Evolutionary conservation across 1,140 invertebrate genomes (phyloP).

Genomic region (Drosophila lacertosa): DNA sequence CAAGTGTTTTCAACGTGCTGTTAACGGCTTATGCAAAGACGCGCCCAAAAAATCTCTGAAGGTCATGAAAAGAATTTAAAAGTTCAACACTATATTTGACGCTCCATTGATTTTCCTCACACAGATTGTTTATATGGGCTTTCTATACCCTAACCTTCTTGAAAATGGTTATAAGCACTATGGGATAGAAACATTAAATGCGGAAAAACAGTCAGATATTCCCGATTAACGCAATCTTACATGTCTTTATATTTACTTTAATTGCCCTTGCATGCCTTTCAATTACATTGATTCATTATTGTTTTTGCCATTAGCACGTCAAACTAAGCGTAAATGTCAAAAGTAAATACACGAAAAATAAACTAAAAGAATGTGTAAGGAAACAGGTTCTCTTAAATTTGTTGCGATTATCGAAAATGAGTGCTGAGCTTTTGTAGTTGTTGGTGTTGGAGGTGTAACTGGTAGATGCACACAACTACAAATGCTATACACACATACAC

Average conservation of each 20-base stretch:
- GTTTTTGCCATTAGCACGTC: conserved; percentile 57
- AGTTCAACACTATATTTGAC: conserved; percentile 33
- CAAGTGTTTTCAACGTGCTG: conserved; percentile 28
- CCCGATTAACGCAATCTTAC: too few relatives aligned
- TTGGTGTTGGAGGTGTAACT: conserved; percentile 35
- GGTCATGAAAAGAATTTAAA: conserved; percentile 39
- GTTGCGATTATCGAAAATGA: conserved; percentile 18
- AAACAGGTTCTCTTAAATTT: conserved; percentile 33
- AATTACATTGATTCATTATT: conserved; percentile 45
- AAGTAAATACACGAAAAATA: conserved; percentile 19
- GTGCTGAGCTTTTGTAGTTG: conserved; percentile 9
- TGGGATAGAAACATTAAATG: too few relatives aligned
- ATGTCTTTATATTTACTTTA: too few relatives aligned
- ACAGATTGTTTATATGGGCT: too few relatives aligned
- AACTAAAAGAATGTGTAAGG: conserved; percentile 19
- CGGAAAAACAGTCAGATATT: too few relatives aligned
- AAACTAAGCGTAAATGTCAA: conserved; percentile 61
- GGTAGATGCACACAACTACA: conserved; percentile 9
- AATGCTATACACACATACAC: conserved; percentile 7
- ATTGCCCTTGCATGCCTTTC: not conserved
- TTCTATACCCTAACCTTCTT: too few relatives aligned
- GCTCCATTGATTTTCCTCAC: conserved; percentile 63
- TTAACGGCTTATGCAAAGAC: conserved; percentile 1
- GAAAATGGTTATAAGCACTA: too few relatives aligned
- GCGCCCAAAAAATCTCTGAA: conserved; percentile 40